These are phyloP conservation scores for Myopa tessellatipennis DNA, from an alignment of 2,888 invertebrate species.

Conservation along the genomic window DNA sequence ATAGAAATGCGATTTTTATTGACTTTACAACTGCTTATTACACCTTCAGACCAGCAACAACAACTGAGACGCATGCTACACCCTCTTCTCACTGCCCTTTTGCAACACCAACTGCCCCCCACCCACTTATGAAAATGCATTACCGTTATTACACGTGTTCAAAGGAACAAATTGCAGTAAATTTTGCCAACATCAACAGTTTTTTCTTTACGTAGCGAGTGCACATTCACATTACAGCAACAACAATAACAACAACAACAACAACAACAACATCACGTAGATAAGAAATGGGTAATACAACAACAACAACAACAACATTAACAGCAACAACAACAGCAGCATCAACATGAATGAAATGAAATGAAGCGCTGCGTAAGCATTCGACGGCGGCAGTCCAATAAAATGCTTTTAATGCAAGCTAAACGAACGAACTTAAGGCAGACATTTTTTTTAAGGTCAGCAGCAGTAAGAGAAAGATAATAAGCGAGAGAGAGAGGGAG, in stretches of 20 bases:
- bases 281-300: constrained; percentile 16
- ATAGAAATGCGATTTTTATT: constrained; percentile 34
- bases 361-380: constrained; percentile 37
- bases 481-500: background rate
- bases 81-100: background rate
- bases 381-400: background rate
- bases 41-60: background rate
- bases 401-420: constrained; percentile 12
- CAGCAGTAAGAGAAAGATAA: background rate
- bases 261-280: constrained; percentile 3
- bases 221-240: background rate
- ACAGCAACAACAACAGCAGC: background rate
- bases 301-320: background rate
- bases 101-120: background rate
- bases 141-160: constrained; percentile 39
- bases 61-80: background rate
- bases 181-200: constrained; percentile 37
- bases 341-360: constrained; percentile 1
- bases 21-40: constrained; percentile 27
- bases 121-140: constrained; percentile 34
- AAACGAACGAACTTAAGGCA: background rate
- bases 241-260: constrained; percentile 17
- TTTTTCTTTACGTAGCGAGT: constrained; percentile 19
- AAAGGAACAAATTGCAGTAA: constrained; percentile 37
- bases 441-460: background rate